These are phyloP conservation scores for Perca flavescens DNA, from an alignment of 2,113 vertebrate species.

Conservation along the genomic window DNA sequence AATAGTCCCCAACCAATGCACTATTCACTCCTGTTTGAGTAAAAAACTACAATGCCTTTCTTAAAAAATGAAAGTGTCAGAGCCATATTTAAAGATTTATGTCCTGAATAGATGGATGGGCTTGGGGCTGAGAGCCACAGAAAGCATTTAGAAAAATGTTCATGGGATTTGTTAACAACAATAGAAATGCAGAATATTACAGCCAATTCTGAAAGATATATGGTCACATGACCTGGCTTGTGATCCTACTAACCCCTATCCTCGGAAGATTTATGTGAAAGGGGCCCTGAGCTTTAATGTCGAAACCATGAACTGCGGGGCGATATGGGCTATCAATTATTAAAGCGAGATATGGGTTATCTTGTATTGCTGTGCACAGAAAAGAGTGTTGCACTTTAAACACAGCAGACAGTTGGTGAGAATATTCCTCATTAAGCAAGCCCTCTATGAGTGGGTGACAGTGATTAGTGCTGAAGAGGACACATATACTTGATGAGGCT, in stretches of 20 bases:
- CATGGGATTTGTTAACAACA: constrained; percentile 8
- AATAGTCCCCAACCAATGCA: constrained; percentile 11
- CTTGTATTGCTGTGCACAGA: constrained; percentile 62
- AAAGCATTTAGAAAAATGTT: background rate
- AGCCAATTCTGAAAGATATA: constrained; percentile 18
- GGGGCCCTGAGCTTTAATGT: constrained; percentile 19
- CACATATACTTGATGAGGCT: constrained; percentile 68
- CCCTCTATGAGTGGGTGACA: constrained; percentile 63
- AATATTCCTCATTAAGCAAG: constrained; percentile 64
- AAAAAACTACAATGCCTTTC: background rate
- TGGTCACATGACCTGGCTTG: constrained; percentile 12
- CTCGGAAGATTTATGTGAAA: constrained; percentile 47
- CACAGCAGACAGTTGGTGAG: constrained; percentile 61
- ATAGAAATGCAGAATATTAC: constrained; percentile 5
- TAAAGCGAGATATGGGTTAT: constrained; percentile 67
- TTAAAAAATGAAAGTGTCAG: background rate
- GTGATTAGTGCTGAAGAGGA: constrained; percentile 75
- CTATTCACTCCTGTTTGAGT: background rate
- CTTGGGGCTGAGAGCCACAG: background rate
- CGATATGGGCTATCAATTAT: constrained; percentile 63
- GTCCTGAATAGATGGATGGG: constrained; percentile 13
- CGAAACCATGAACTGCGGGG: constrained; percentile 26
- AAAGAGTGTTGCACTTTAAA: constrained; percentile 58
- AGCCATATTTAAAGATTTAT: constrained; percentile 20
- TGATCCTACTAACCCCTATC: constrained; percentile 17